These are phyloP conservation scores for Melanostoma scalare DNA, from an alignment of 2,888 invertebrate genomes.

Conservation along the genomic window DNA sequence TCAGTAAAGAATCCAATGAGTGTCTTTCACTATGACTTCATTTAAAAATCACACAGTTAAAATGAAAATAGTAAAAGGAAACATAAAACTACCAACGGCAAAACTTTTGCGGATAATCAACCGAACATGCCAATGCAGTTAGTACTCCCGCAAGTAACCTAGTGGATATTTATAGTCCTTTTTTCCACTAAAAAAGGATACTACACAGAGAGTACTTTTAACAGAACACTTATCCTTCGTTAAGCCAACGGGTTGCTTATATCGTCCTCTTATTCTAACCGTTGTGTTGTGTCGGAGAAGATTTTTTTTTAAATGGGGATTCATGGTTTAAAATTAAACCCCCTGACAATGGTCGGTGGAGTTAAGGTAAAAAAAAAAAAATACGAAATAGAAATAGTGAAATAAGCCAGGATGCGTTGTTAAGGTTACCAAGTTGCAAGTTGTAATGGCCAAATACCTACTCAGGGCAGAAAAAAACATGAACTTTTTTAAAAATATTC, in stretches of 20 bases:
- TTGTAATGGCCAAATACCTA: too few relatives aligned
- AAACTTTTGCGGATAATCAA: conserved; percentile 69
- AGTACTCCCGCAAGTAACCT: conserved; percentile 34
- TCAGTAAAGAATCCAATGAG: conserved; percentile 24
- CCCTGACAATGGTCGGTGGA: conserved; percentile 47
- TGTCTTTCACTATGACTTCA: conserved; percentile 18
- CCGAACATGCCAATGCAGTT: conserved; percentile 64
- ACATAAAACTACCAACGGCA: conserved; percentile 44
- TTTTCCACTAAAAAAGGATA: conserved; percentile 41
- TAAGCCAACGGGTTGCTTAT: conserved; percentile 40
- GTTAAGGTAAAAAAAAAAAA: not conserved
- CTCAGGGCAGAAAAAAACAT: too few relatives aligned
- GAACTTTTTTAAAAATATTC: too few relatives aligned
- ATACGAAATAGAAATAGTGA: too few relatives aligned
- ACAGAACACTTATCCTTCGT: conserved; percentile 64
- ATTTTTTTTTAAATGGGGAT: conserved; percentile 38
- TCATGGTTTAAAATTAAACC: conserved; percentile 59
- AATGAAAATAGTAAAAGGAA: conserved; percentile 1
- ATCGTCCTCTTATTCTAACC: conserved; percentile 21
- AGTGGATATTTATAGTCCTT: not conserved
- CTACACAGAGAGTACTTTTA: conserved; percentile 47
- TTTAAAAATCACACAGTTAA: conserved; percentile 13
- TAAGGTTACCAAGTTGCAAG: too few relatives aligned
- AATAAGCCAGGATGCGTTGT: too few relatives aligned
- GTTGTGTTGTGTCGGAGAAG: conserved; percentile 46